Base-by-base conservation (phyloP, 2,113 vertebrate species). In the Urocitellus parryii region DNA sequence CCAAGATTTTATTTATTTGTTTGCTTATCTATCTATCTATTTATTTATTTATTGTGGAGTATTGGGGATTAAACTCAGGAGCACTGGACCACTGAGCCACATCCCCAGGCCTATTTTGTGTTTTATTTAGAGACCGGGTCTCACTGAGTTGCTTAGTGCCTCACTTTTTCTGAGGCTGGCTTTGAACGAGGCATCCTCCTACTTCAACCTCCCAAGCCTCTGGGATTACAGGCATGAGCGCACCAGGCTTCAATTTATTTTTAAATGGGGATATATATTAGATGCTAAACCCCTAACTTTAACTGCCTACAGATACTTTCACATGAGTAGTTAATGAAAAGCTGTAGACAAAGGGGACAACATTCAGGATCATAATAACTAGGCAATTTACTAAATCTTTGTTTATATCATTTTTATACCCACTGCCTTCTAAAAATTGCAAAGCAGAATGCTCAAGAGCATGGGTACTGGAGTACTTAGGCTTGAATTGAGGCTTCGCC, bases 1-100 rank as follows among this genome's bases (percentile, higher is more conserved):
- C 65, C 67, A 77, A 72, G 48, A 76, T 95, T 93, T n/a, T 45
- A 34, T 90, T 93, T 79, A 25, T 92, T 91, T 88, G 45, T 45
- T 45, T 45, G 45, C 8, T 45, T 45, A 45, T 45, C 45, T 51
- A 53, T 53, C 16, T 53, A 53, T 53, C 16, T 53, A 16, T 53
- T 17, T 51, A 53, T 53, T 53, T 53, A 53, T 53, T 53, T 53
- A 16, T 53, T 16, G 2, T 2, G 13, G 51, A 14, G 14, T 16
- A 53, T 1, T 3, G 13, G 51, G 14, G 51, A 53, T 53, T 53
- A 3, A 53, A 53, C 14, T 17, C 51, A 53, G 14, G 51, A 3
- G 14, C 14, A 53, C 51, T 53, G 3, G 13, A 53, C 51, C 51
- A 53, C 51, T 53, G 51, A 53, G 13, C 51, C 51, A 53, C 13